Percentiles rank a stretch among this genome's conserved stretches.
phyloP scores from a whole-genome alignment of 2,113 vertebrate genomes.

The Polyodon spathula region DNA sequence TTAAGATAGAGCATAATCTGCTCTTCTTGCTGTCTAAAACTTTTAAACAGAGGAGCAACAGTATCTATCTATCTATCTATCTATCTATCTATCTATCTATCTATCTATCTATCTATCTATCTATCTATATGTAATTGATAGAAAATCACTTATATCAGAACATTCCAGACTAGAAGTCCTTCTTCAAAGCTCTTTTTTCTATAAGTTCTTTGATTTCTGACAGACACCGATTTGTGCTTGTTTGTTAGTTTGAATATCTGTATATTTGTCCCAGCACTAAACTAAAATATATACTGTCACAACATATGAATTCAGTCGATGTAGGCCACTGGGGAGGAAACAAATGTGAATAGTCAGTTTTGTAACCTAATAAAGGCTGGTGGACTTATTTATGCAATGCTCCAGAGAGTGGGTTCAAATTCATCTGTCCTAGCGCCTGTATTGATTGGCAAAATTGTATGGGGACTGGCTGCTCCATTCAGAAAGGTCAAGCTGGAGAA shows the following conservation, averaged over 20 bases:
- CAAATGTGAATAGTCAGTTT: background rate
- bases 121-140: too few species aligned
- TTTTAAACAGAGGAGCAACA: too few species aligned
- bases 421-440: background rate
- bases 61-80: background rate
- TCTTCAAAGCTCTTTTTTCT: too few species aligned
- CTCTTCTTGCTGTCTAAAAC: too few species aligned
- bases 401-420: background rate
- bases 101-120: slow-evolving; percentile 1
- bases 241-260: too few species aligned
- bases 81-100: background rate
- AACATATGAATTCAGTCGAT: background rate
- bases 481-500: slow-evolving; percentile 10
- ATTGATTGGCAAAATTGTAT: background rate
- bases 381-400: background rate
- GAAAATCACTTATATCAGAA: too few species aligned
- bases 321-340: background rate
- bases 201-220: too few species aligned
- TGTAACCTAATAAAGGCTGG: background rate
- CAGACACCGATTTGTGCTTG: too few species aligned
- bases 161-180: too few species aligned
- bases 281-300: too few species aligned
- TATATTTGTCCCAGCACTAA: too few species aligned
- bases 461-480: background rate
- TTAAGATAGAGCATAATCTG: too few species aligned